Evolutionary conservation across 1,140 invertebrate species (phyloP), one percentile per base, ranked within the genome.

Genomic region (Orius insidiosus): DNA sequence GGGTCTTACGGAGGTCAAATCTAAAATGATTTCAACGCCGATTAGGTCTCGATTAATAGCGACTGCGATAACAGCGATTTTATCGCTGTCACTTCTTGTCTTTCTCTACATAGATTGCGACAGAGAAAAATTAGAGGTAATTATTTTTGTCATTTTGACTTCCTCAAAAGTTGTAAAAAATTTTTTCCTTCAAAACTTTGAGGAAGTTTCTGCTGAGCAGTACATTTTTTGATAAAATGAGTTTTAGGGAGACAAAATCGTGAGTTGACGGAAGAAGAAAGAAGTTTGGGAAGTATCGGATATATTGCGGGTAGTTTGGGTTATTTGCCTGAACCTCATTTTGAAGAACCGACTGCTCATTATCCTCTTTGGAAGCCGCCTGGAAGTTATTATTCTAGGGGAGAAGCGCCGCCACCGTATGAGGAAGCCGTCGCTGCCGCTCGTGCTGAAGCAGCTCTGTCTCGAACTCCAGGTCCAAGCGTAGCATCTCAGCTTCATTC

Each of bases 321-420:
- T 9, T 78, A 77, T 55, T 67, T 78, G 63, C 70, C 72, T 32
- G 69, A 70, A 51, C 68, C 66, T 52, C 61, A 66, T 9, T 78
- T 74, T 56, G 75, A 75, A 48, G 70, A 72, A n/a, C 67, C 68
- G 3, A 61, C 58, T 15, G 39, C 69, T 41, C 70, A 73, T 56
- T 79, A 74, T 60, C 74, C 77, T 1, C 60, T 79, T n/a, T 85
- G 81, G 80, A 85, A 85, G 59, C 79, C 80, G 11, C 75, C 75
- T 10, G 60, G 60, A 0, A 79, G 78, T 60, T 81, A 83, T 52
- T 76, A 83, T 55, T 80, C 81, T 1, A 63, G 78, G 0, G 80
- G 80, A 1, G 83, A 86, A 58, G 81, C 81, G 0, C 83, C 83
- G 1, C 82, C 83, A 5, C 82, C 83, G 0, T 86, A 85, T 50